A percentile compares a stretch with the other conserved stretches of the same genome.
Evolutionary conservation across 2,888 invertebrate species (phyloP).

Genomic region (Drosophila anomalata): DNA sequence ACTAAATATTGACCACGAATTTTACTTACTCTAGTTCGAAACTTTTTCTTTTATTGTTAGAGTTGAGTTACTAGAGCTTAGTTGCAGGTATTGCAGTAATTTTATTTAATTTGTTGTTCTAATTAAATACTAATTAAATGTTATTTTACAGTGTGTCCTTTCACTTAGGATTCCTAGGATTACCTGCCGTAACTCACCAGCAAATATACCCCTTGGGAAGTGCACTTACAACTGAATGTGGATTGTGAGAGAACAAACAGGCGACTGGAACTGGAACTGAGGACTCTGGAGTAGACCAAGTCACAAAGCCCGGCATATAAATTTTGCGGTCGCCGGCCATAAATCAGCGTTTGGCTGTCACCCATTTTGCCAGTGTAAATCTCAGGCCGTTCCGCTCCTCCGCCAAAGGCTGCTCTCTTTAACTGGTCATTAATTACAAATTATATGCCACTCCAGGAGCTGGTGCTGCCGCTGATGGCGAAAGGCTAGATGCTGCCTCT

Average conservation of each 20-base stretch:
- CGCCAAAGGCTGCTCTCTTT: conserved; percentile 65
- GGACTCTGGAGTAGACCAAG: conserved; percentile 34
- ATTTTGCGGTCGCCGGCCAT: conserved; percentile 77
- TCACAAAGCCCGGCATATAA: conserved; percentile 76
- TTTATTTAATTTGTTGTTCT: no score
- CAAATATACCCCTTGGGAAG: conserved; percentile 34
- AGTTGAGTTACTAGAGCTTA: background rate
- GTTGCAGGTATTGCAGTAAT: no score
- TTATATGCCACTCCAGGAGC: conserved; percentile 63
- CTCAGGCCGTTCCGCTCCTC: conserved; percentile 47
- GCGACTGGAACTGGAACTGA: conserved; percentile 16
- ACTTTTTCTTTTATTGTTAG: background rate
- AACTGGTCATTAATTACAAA: conserved; percentile 79
- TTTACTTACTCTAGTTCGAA: conserved; percentile 7
- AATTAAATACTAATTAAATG: no score
- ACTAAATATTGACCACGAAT: background rate
- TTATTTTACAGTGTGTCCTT: no score
- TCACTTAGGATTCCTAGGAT: background rate
- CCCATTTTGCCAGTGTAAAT: conserved; percentile 64
- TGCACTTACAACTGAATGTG: conserved; percentile 48
- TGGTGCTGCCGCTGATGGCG: conserved; percentile 28
- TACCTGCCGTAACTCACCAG: background rate
- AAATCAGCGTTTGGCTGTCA: conserved; percentile 82
- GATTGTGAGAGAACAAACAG: conserved; percentile 61
- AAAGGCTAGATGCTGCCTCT: background rate